These are phyloP conservation scores for Carapus acus DNA, from an alignment of 2,797 vertebrate species.

Conservation along the genomic window DNA sequence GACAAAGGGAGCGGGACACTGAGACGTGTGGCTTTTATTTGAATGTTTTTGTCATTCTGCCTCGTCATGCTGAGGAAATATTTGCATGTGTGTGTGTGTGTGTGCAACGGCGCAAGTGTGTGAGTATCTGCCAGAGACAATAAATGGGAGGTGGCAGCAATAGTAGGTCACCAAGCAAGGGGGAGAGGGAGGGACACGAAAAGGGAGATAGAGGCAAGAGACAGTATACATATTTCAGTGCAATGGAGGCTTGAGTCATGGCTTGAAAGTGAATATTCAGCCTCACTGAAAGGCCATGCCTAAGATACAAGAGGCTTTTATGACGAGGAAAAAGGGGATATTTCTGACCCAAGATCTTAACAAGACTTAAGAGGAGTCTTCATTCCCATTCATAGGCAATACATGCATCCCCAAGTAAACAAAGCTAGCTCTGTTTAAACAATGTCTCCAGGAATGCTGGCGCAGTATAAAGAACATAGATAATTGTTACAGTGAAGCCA, in stretches of 20 bases:
- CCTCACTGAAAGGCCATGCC: too few relatives aligned
- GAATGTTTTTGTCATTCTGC: slow-evolving; percentile 59
- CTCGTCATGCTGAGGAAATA: slow-evolving; percentile 57
- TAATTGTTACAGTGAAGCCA: too few relatives aligned
- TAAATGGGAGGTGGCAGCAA: slow-evolving; percentile 38
- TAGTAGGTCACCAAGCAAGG: slow-evolving; percentile 44
- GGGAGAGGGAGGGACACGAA: slow-evolving; percentile 19
- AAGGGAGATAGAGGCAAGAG: slow-evolving; percentile 8
- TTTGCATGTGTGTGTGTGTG: slow-evolving; percentile 54
- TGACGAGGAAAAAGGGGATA: too few relatives aligned
- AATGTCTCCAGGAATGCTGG: too few relatives aligned
- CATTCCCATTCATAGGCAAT: too few relatives aligned
- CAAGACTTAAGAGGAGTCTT: too few relatives aligned
- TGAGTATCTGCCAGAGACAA: slow-evolving; percentile 28
- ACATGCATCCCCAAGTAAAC: too few relatives aligned
- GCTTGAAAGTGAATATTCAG: neutral
- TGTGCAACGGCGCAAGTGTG: neutral
- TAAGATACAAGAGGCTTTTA: too few relatives aligned
- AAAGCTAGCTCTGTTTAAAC: too few relatives aligned
- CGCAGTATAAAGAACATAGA: too few relatives aligned
- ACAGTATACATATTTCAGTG: too few relatives aligned
- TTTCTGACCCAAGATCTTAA: too few relatives aligned
- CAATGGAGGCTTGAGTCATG: neutral
- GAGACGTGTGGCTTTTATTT: slow-evolving; percentile 67
- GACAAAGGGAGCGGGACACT: slow-evolving; percentile 53